Base-by-base conservation (phyloP, 2,113 vertebrate genomes). In the Poeciliopsis retropinna region DNA sequence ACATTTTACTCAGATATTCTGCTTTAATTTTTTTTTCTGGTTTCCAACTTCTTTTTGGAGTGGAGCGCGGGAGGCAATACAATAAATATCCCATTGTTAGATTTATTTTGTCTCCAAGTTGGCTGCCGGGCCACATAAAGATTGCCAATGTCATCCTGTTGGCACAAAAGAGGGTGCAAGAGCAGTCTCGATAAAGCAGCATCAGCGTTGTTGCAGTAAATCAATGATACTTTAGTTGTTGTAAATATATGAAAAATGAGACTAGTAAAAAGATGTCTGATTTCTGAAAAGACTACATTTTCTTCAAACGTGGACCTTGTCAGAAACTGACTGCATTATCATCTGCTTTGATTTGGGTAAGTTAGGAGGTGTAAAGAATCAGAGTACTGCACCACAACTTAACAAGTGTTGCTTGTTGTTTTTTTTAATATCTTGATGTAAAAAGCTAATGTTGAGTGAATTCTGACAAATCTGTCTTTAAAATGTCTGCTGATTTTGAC, bases 191-290 rank as follows among this genome's bases (percentile, higher is more conserved):
- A 78, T 76, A 86, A 82, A 80, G 74, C 31, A 15, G 65, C 74
- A 78, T 88, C 80, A 81, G 81, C 69, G 64, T 60, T 79, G 60
- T 39, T 22, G 6, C 39, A 60, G 15, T 76, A 87, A 90, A 88
- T 88, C 88, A 89, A 91, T 90, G 81, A 64, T 73, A 72, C 78
- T 89, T 85, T 81, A 85, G 82, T 84, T 76, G 67, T 65, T 68
- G 47, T 15, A 15, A 64, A 30, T 75, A 88, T 64, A 64, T 76
- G 72, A 85, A 86, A 85, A 81, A 78, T 85, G 69, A 85, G 69
- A 73, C 84, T 61, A 67, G 85, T 82, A 84, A 83, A 88, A 86
- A 67, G 12, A 82, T 57, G 70, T 82, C 73, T 75, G 47, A 31
- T 81, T 84, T 81, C 67, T 76, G 29, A 85, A 75, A 72, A 79